These are phyloP conservation scores for Otolemur garnettii DNA, from an alignment of 2,113 vertebrate species.

Conservation along the genomic window DNA sequence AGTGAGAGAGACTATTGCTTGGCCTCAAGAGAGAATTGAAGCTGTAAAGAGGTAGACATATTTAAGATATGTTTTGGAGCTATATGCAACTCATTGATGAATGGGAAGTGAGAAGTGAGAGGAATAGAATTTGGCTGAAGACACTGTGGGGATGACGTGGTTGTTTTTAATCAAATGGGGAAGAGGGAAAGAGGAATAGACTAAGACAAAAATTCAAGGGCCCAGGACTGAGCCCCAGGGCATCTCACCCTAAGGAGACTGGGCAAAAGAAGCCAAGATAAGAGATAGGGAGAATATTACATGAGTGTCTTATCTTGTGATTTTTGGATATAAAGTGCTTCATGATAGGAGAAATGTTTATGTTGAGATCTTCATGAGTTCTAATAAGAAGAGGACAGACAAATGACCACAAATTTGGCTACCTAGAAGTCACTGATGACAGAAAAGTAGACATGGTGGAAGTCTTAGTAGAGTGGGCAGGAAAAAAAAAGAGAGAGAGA, in stretches of 20 bases:
- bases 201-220: too few relatives aligned
- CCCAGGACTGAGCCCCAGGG: not conserved
- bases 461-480: not conserved
- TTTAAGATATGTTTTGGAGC: not conserved
- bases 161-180: not conserved
- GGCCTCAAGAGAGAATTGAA: not conserved
- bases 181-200: not conserved
- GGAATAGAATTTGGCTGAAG: not conserved
- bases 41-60: not conserved
- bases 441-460: not conserved
- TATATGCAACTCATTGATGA: not conserved
- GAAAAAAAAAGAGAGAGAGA: not conserved
- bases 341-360: not conserved
- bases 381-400: not conserved
- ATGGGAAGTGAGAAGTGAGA: not conserved
- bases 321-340: not conserved
- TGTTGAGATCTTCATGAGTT: not conserved
- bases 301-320: not conserved
- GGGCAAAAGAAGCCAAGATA: not conserved
- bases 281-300: not conserved
- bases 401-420: not conserved
- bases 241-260: not conserved
- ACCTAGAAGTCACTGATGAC: not conserved
- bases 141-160: not conserved
- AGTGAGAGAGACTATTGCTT: not conserved